phyloP scores from a whole-genome alignment of 2,888 invertebrate species.

The Chaitophorus viminalis region DNA sequence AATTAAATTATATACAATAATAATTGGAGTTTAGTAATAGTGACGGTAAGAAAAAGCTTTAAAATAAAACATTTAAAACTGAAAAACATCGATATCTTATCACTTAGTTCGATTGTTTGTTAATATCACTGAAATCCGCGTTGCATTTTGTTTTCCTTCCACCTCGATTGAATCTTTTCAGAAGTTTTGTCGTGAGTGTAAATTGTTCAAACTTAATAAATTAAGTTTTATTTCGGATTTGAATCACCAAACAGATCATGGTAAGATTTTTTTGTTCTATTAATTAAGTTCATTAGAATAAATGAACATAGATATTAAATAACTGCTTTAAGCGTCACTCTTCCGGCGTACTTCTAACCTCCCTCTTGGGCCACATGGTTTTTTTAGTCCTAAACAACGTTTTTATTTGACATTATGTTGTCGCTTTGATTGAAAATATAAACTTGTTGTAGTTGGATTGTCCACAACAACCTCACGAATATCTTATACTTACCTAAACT shows the following conservation, averaged over 20 bases:
- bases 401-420: not conserved
- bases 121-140: not conserved
- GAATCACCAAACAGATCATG: not conserved
- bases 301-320: not conserved
- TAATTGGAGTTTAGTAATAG: not conserved
- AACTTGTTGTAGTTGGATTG: not conserved
- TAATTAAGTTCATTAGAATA: not conserved
- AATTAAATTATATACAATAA: no score
- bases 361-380: conserved; percentile 30
- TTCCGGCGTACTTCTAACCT: conserved; percentile 1
- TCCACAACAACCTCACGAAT: not conserved
- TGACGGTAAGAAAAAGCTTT: not conserved
- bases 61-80: not conserved
- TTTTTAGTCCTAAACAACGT: not conserved
- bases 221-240: conserved; percentile 2
- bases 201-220: not conserved
- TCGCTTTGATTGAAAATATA: not conserved
- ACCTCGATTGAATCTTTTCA: not conserved
- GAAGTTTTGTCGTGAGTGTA: not conserved
- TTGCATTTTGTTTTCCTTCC: conserved; percentile 43
- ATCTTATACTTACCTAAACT: no score
- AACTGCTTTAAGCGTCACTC: not conserved
- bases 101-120: conserved; percentile 19
- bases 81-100: conserved; percentile 32
- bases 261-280: conserved; percentile 27